Base-by-base conservation (phyloP, 2,113 vertebrate species). In the Nannobrachium achirus region DNA sequence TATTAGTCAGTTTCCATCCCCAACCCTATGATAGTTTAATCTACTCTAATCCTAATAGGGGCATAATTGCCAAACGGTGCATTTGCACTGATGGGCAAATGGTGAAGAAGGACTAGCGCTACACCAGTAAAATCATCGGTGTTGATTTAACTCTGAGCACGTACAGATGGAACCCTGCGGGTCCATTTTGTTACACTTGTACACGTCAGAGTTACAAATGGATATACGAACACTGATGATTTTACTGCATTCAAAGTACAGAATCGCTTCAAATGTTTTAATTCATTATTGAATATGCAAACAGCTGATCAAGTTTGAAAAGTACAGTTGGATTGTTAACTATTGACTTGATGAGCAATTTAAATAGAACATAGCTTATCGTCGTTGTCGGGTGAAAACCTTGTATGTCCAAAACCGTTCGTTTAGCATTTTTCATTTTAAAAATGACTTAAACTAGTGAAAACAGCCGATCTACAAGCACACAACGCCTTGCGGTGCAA, bases 41-140 rank as follows among this genome's bases (percentile, higher is more conserved):
- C 75, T 33, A 63, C 33, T 66, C 51, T 83, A 81, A 87, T 83
- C 77, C 78, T 79, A 64, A 80, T 71, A 74, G 73, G 63, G 58
- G 63, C 56, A 66, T 81, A 77, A 79, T 85, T 83, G 77, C 55
- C 53, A 63, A 50, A 63, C 57, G 55, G 63, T 77, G 33, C 71
- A 33, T 66, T 56, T 18, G 65, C 68, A 66, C 71, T 62, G 52
- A 56, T 18, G 52, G 38, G 49, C 40, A 40, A 59, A 53, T 25
- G 50, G 10, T 13, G 50, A 57, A 14, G n/a, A 48, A 14, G 45
- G 45, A 48, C 45, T 14, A 48, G 9, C 44, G 13, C 11, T 14
- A n/a, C 14, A 6, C 14, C 9, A 48, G 14, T 48, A 48, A 13
- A 48, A n/a, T 33, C 1, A 33, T 33, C 25, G 6, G 25, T 33